phyloP scores from a whole-genome alignment of 2,797 vertebrate species.

The Callimico goeldii region DNA sequence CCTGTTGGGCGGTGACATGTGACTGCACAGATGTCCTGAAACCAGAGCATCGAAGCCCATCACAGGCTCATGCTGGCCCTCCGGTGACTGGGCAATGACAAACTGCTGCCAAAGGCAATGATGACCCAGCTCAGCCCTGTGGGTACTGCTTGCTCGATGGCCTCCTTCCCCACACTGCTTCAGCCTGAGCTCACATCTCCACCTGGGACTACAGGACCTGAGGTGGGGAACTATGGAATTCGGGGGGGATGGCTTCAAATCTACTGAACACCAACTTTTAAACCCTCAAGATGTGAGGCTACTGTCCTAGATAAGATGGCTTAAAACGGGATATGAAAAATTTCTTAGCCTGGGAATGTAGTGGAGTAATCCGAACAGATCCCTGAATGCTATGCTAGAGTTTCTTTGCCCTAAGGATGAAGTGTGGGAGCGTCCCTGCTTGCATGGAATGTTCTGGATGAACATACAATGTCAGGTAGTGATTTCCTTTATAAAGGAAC shows the following conservation, averaged over 20 bases:
- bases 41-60: background rate
- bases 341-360: background rate
- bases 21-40: background rate
- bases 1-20: background rate
- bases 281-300: background rate
- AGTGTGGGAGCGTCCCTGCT: background rate
- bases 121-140: background rate
- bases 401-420: background rate
- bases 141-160: no score
- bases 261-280: background rate
- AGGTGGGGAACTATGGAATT: background rate
- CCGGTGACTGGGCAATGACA: fast-evolving
- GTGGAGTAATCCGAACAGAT: background rate
- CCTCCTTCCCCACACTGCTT: background rate
- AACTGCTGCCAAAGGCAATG: background rate
- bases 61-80: background rate
- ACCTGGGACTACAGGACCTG: background rate
- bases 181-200: no score
- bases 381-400: fast-evolving
- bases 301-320: background rate
- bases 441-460: background rate
- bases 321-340: background rate
- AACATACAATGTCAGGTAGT: fast-evolving
- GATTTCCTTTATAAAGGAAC: background rate
- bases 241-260: background rate